These are phyloP conservation scores for Chymomyza amoena DNA, from an alignment of 2,888 invertebrate species.

Conservation along the genomic window DNA sequence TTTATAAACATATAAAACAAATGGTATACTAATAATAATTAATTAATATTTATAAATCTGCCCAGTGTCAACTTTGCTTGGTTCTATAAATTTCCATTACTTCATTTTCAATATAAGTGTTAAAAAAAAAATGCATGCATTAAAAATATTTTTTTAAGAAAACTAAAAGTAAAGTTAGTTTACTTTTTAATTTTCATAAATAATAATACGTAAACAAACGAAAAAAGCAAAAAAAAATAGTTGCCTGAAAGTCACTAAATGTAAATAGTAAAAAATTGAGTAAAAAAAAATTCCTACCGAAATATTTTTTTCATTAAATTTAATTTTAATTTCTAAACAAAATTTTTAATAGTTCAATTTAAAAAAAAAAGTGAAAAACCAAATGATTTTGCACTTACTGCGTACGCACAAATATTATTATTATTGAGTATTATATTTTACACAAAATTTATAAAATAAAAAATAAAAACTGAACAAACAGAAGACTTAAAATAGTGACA, in stretches of 20 bases:
- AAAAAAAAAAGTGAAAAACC: conserved; percentile 8
- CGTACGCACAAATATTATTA: conserved; percentile 62
- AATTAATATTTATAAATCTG: conserved; percentile 7
- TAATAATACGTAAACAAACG: conserved; percentile 7
- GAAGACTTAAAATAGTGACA: conserved; percentile 60
- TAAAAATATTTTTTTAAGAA: not conserved
- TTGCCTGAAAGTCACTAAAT: conserved; percentile 38
- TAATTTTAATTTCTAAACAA: not conserved
- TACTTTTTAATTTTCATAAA: conserved; percentile 16
- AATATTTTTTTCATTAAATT: too few relatives aligned
- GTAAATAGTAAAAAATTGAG: conserved; percentile 62
- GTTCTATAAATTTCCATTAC: conserved; percentile 15
- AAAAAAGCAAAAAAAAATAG: conserved; percentile 16
- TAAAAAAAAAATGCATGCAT: not conserved
- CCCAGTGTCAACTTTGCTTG: too few relatives aligned
- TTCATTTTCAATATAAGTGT: not conserved
- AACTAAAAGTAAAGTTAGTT: conserved; percentile 11
- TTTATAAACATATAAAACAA: not conserved
- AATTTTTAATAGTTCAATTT: not conserved
- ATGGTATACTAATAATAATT: conserved; percentile 4
- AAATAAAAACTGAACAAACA: conserved; percentile 49
- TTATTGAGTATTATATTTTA: conserved; percentile 57
- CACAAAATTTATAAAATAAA: conserved; percentile 18
- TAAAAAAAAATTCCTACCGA: conserved; percentile 71
- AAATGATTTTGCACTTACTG: conserved; percentile 52